phyloP scores from a whole-genome alignment of 2,888 invertebrate species.

The Tethea ocularis region DNA sequence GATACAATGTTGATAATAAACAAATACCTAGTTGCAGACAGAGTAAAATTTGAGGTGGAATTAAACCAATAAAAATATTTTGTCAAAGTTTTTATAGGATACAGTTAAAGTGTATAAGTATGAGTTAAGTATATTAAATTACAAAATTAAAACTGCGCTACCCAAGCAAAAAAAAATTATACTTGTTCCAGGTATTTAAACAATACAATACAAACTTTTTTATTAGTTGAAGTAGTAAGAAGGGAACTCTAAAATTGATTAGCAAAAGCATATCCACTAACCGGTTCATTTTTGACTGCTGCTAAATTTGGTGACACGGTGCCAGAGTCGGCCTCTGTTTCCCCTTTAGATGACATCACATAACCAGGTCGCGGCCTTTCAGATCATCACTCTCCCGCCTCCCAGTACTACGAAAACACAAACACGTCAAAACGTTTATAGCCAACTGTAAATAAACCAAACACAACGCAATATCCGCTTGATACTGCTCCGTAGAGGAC shows the following conservation, averaged over 20 bases:
- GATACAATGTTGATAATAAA: no score
- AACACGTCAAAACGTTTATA: constrained; percentile 42
- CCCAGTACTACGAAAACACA: constrained; percentile 65
- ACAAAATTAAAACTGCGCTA: no score
- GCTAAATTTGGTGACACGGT: constrained; percentile 78
- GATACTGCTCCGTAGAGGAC: constrained; percentile 38
- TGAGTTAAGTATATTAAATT: no score
- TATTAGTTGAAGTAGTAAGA: not conserved
- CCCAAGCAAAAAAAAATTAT: no score
- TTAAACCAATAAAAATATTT: no score
- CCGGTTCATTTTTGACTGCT: constrained; percentile 79
- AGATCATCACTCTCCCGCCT: constrained; percentile 81
- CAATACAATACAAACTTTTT: no score
- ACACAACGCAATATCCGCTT: constrained; percentile 29
- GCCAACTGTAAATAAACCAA: constrained; percentile 28
- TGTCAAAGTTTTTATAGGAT: no score
- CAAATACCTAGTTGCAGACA: no score
- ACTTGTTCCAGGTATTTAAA: no score
- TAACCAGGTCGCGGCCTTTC: constrained; percentile 73
- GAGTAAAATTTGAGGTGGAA: no score
- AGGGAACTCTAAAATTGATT: not conserved
- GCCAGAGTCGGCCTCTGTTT: constrained; percentile 83
- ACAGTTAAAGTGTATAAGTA: no score
- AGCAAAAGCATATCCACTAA: constrained; percentile 38
- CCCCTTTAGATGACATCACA: constrained; percentile 84